These are phyloP conservation scores for Erebia epiphron DNA, from an alignment of 2,888 invertebrate species.

Conservation along the genomic window DNA sequence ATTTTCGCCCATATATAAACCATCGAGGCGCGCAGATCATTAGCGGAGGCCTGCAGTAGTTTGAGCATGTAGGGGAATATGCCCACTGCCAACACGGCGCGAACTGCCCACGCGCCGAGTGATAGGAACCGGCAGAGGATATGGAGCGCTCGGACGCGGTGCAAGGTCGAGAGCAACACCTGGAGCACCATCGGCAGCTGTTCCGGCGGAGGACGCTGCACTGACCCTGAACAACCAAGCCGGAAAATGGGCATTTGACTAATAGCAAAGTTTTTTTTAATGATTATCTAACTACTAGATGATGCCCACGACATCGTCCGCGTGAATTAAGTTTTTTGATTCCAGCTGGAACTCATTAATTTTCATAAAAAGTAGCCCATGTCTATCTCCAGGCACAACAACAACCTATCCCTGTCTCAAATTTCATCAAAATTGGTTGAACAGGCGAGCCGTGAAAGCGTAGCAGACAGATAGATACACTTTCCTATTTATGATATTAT, in stretches of 20 bases:
- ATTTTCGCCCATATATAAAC: slow-evolving; percentile 99
- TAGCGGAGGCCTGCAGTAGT: slow-evolving; percentile 96
- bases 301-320: too few species aligned
- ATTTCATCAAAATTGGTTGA: too few species aligned
- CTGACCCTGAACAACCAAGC: background rate
- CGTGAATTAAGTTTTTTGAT: too few species aligned
- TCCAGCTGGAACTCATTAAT: too few species aligned
- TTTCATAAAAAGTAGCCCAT: too few species aligned
- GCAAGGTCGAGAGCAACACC: slow-evolving; percentile 88
- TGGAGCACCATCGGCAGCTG: slow-evolving; percentile 98
- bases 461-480: too few species aligned
- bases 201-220: slow-evolving; percentile 85
- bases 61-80: slow-evolving; percentile 99
- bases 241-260: background rate
- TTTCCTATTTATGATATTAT: too few species aligned
- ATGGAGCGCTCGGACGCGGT: slow-evolving; percentile 96
- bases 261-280: too few species aligned
- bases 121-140: slow-evolving; percentile 96
- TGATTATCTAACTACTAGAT: too few species aligned
- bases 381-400: too few species aligned
- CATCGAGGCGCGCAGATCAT: slow-evolving; percentile 94
- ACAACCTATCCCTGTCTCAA: too few species aligned
- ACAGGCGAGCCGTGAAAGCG: too few species aligned
- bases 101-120: slow-evolving; percentile 94
- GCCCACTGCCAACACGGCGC: slow-evolving; percentile 97